These are phyloP conservation scores for Cheumatopsyche charites DNA, from an alignment of 1,140 invertebrate genomes.

Conservation along the genomic window DNA sequence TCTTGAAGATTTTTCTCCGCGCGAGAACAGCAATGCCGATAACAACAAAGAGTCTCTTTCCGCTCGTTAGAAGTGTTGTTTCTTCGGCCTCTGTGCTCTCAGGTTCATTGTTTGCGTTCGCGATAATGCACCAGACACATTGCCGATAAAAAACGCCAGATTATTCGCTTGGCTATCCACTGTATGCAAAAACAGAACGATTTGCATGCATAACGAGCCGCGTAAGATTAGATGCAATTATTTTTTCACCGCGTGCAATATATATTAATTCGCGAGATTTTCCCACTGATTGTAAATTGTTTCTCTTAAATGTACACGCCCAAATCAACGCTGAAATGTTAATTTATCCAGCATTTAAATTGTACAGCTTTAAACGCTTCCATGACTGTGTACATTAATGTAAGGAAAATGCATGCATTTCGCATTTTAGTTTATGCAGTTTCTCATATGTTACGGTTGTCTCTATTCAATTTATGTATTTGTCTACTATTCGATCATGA, in stretches of 20 bases:
- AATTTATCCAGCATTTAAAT: too few relatives aligned
- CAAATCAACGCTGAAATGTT: too few relatives aligned
- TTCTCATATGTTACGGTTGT: too few relatives aligned
- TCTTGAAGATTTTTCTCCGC: conserved; percentile 4
- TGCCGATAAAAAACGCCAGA: conserved; percentile 8
- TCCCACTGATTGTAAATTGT: too few relatives aligned
- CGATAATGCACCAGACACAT: conserved; percentile 18
- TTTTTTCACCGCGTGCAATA: neutral
- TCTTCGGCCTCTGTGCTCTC: neutral
- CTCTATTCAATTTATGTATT: too few relatives aligned
- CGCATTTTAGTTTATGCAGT: too few relatives aligned
- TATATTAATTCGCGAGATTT: neutral
- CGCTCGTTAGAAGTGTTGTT: conserved; percentile 11
- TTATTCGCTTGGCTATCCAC: neutral
- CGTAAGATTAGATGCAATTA: neutral
- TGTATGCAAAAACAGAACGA: conserved; percentile 7
- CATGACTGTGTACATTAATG: too few relatives aligned
- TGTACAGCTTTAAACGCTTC: too few relatives aligned
- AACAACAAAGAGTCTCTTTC: conserved; percentile 14
- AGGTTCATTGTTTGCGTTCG: conserved; percentile 21
- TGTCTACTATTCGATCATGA: too few relatives aligned
- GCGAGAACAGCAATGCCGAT: neutral
- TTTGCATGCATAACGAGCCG: conserved; percentile 15
- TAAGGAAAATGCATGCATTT: too few relatives aligned
- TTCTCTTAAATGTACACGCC: too few relatives aligned